Evolutionary conservation across 2,888 invertebrate species (phyloP).

Genomic region (Brenthis hecate): DNA sequence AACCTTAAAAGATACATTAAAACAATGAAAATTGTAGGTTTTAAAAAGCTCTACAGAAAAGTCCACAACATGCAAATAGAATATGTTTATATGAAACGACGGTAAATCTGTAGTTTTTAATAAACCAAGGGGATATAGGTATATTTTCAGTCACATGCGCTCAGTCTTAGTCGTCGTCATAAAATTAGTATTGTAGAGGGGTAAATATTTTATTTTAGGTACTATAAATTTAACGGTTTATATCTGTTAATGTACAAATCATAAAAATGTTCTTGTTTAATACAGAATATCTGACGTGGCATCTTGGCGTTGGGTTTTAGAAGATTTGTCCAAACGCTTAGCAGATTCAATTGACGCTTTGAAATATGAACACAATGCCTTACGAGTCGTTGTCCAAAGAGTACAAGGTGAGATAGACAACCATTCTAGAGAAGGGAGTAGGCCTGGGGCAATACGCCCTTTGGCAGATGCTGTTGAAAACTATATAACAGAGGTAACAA

Average conservation of each 20-base stretch:
- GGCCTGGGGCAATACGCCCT: constrained; percentile 63
- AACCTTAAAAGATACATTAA: no score
- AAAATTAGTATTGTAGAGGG: not conserved
- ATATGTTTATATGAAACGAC: no score
- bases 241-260: not conserved
- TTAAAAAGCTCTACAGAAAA: no score
- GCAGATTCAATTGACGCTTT: constrained; percentile 57
- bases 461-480: constrained; percentile 63
- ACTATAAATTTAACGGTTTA: not conserved
- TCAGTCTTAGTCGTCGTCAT: no score
- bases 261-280: not conserved
- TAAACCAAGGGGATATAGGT: not conserved
- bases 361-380: constrained; percentile 62
- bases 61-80: no score
- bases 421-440: constrained; percentile 50
- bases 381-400: constrained; percentile 60
- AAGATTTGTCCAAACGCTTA: constrained; percentile 64
- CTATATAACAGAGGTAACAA: constrained; percentile 59
- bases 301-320: constrained; percentile 73
- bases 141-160: not conserved
- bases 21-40: no score
- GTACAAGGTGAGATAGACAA: constrained; percentile 57
- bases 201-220: not conserved
- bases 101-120: no score
- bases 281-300: constrained; percentile 67